Evolutionary conservation across 2,888 invertebrate genomes (phyloP).

Genomic region (Dryobotodes eremita): DNA sequence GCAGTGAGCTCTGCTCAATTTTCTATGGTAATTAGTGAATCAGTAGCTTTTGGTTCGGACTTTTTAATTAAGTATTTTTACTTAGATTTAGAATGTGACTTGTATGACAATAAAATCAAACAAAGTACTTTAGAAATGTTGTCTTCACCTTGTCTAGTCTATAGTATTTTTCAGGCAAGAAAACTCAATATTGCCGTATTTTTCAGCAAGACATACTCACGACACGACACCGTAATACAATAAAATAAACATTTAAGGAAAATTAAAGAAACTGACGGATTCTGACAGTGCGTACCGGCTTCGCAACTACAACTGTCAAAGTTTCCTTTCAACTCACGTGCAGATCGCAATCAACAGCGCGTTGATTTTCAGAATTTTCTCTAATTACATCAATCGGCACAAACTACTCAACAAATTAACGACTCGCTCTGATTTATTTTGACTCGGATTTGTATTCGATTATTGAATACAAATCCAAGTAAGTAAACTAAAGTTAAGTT

Average conservation of each 20-base stretch:
- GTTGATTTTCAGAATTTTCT: conserved; percentile 41
- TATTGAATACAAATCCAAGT: conserved; percentile 18
- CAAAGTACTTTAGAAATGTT: not conserved
- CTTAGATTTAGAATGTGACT: not conserved
- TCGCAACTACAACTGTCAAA: not conserved
- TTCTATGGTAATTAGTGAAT: conserved; percentile 69
- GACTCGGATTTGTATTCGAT: conserved; percentile 43
- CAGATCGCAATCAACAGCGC: conserved; percentile 5
- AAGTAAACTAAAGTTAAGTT: conserved; percentile 23
- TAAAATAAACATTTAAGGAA: not conserved
- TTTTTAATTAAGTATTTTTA: not conserved
- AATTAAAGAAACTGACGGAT: not conserved
- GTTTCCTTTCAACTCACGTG: not conserved
- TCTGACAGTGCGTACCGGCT: not conserved
- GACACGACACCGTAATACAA: not conserved
- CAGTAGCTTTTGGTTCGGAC: not conserved
- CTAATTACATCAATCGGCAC: conserved; percentile 33
- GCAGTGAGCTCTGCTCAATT: conserved; percentile 70
- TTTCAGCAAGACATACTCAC: not conserved
- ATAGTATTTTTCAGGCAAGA: not conserved
- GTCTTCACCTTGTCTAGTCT: no score
- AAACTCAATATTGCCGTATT: not conserved
- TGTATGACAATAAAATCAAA: no score
- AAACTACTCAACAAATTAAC: conserved; percentile 21
- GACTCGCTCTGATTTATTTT: conserved; percentile 31